These are phyloP conservation scores for Hippasteria phrygiana DNA, from an alignment of 53 echinoderm and acorn worm species.

Conservation along the genomic window DNA sequence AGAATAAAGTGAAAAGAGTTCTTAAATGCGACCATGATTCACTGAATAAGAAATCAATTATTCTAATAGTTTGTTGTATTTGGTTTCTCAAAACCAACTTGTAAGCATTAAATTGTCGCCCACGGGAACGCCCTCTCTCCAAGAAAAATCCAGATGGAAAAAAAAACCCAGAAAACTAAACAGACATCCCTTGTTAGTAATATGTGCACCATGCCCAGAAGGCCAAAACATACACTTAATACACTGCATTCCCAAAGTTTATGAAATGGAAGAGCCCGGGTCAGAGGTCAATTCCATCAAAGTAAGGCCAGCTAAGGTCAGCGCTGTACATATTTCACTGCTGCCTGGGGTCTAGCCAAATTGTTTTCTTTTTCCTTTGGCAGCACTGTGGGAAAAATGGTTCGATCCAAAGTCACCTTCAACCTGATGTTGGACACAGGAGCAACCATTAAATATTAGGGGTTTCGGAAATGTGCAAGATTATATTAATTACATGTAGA, in stretches of 20 bases:
- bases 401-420: background rate
- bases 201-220: background rate
- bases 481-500: too few relatives aligned
- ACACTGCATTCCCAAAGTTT: constrained; percentile 24
- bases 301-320: constrained; percentile 55
- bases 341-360: constrained; percentile 31
- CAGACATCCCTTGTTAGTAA: background rate
- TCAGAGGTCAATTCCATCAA: constrained; percentile 66
- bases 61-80: too few relatives aligned
- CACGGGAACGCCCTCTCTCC: too few relatives aligned
- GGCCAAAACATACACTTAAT: background rate
- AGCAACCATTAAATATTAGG: background rate
- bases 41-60: too few relatives aligned
- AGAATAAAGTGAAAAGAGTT: too few relatives aligned
- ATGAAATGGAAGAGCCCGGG: constrained; percentile 52
- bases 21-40: too few relatives aligned
- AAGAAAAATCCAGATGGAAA: background rate
- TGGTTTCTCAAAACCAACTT: too few relatives aligned
- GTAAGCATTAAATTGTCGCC: too few relatives aligned
- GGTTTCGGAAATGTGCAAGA: too few relatives aligned
- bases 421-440: background rate
- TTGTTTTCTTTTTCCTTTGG: constrained; percentile 13
- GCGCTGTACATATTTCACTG: constrained; percentile 62
- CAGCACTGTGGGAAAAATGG: constrained; percentile 36
- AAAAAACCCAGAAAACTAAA: background rate